phyloP scores from a whole-genome alignment of 2,113 vertebrate genomes.

The Gymnogyps californianus region DNA sequence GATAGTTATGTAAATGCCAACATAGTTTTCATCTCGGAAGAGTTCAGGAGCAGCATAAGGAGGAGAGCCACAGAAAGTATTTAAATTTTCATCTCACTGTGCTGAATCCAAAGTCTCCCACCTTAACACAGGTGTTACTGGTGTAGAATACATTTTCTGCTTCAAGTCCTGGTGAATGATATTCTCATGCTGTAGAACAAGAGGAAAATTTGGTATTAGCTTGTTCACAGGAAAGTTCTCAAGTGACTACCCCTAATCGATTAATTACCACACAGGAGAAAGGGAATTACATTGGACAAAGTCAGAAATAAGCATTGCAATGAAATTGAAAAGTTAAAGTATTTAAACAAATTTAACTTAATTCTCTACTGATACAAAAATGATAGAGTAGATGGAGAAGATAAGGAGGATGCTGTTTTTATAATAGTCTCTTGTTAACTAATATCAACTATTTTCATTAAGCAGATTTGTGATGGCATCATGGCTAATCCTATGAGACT shows the following conservation, averaged over 20 bases:
- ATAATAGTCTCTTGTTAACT: not conserved
- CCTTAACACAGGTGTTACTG: constrained; percentile 85
- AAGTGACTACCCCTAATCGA: not conserved
- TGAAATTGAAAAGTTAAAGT: not conserved
- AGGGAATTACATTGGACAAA: not conserved
- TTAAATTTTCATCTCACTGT: constrained; percentile 84
- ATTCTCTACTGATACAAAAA: not conserved
- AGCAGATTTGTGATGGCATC: not conserved
- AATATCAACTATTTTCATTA: not conserved
- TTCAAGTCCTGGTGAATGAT: constrained; percentile 90
- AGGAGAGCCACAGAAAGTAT: constrained; percentile 91
- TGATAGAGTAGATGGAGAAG: too few species aligned
- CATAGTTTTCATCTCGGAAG: constrained; percentile 86
- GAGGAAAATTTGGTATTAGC: not conserved
- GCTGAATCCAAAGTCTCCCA: constrained; percentile 93
- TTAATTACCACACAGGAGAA: not conserved
- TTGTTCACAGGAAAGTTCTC: not conserved
- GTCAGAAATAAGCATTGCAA: not conserved
- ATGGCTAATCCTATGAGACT: not conserved
- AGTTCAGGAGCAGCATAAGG: constrained; percentile 91
- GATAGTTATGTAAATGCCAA: constrained; percentile 84
- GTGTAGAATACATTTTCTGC: constrained; percentile 92
- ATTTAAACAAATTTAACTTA: not conserved
- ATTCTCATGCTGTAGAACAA: constrained; percentile 82
- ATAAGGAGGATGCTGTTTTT: not conserved